These are phyloP conservation scores for Drosophila mauritiana DNA, from an alignment of 1,140 invertebrate genomes.

Conservation along the genomic window DNA sequence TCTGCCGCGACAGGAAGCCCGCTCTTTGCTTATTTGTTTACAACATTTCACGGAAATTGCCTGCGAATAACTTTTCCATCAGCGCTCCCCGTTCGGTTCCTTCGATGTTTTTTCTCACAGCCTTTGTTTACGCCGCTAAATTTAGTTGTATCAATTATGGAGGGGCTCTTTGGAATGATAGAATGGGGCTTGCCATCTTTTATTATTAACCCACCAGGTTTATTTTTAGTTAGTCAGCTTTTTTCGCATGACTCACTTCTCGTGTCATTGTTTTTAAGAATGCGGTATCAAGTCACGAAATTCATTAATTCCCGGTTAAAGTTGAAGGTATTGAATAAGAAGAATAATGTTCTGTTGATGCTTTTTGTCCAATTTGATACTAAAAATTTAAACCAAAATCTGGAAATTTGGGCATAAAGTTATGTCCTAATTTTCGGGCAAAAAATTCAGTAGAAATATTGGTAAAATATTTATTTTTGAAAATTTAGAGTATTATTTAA, in stretches of 20 bases:
- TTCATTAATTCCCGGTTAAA: background rate
- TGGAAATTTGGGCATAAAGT: no score
- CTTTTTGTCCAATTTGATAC: no score
- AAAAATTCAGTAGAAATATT: no score
- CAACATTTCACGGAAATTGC: constrained; percentile 23
- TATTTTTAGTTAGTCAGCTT: constrained; percentile 9
- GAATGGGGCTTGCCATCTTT: background rate
- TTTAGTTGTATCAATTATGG: constrained; percentile 8
- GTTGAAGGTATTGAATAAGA: no score
- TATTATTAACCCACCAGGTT: constrained; percentile 3
- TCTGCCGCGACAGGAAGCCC: background rate
- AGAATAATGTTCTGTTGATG: no score
- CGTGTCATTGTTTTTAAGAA: constrained; percentile 8
- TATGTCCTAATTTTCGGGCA: no score
- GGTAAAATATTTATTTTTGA: no score
- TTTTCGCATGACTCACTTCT: constrained; percentile 1
- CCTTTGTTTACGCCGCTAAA: constrained; percentile 34
- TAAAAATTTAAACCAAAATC: background rate
- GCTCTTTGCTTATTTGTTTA: constrained; percentile 26
- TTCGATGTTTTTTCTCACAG: constrained; percentile 7
- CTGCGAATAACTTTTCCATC: constrained; percentile 27
- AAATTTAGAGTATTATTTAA: no score
- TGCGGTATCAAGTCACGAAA: background rate
- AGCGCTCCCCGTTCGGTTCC: background rate
- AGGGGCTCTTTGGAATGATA: background rate